phyloP scores from a whole-genome alignment of 37 sponge, comb jelly and placozoan genomes.

The Petrosia ficiformis region DNA sequence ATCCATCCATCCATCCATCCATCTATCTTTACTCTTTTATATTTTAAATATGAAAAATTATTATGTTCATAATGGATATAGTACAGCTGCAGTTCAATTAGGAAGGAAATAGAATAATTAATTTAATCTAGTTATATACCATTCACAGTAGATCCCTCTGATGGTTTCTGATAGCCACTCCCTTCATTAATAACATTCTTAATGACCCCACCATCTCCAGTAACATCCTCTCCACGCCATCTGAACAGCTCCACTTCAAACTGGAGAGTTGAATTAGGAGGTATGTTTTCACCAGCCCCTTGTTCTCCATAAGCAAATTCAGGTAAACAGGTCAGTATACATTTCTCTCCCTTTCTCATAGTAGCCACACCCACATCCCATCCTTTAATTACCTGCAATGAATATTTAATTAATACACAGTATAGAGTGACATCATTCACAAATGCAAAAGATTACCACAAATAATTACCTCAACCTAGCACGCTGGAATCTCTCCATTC shows the following conservation, averaged over 20 bases:
- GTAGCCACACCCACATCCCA: slow-evolving; percentile 96
- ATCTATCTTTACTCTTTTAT: no score
- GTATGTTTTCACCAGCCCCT: slow-evolving; percentile 89
- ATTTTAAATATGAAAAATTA: no score
- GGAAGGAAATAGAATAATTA: neutral
- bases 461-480: neutral
- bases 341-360: slow-evolving; percentile 85
- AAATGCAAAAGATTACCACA: neutral
- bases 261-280: slow-evolving; percentile 84
- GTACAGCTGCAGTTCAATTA: no score
- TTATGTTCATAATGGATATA: no score
- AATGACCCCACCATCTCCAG: slow-evolving; percentile 77
- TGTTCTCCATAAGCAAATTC: slow-evolving; percentile 91
- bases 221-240: slow-evolving; percentile 78
- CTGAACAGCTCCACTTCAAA: slow-evolving; percentile 90
- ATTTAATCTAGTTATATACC: slow-evolving; percentile 32
- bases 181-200: slow-evolving; percentile 53
- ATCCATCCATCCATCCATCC: no score
- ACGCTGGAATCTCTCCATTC: no score
- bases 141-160: slow-evolving; percentile 66
- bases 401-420: no score
- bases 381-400: slow-evolving; percentile 85
- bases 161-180: slow-evolving; percentile 64
- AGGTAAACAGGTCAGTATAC: slow-evolving; percentile 83
- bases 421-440: neutral